Base-by-base conservation (phyloP, 2,797 vertebrate genomes). In the Myotis findleyi region DNA sequence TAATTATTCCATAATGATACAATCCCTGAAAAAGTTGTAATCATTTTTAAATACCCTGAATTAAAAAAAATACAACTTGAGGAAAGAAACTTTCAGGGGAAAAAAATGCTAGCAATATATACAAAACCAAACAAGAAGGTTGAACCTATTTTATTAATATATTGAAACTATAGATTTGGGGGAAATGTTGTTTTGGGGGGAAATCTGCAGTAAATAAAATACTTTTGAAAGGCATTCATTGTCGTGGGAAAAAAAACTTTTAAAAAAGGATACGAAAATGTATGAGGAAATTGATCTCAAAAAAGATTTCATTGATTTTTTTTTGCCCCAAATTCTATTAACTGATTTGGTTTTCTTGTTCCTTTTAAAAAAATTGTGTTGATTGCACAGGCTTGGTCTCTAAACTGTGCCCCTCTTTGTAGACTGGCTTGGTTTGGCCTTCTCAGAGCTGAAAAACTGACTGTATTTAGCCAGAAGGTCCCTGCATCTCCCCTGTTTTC, bases 21-120 rank as follows among this genome's bases (percentile, higher is more conserved):
- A 95, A 85, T 84, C 51, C 79, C 95, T 77, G n/a, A 91, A 93
- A 87, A 93, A 79, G 13, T 86, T 94, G 41, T 80, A 86, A 96
- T 95, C 20, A 68, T 79, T 95, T 93, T 47, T 44, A 92, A 94
- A 93, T 95, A 73, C 72, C n/a, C 38, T 93, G 33, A 79, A 82
- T 86, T 55, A 17, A 49, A 82, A 33, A 20, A 72, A 88, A 93
- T 69, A 53, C 33, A 89, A 81, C 23, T 77, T 92, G 90, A 25
- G 47, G 44, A 14, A 88, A 86, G 11, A 57, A 68, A 69, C 23
- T 93, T 85, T 92, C 27, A 73, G 38, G 5, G 5, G 44, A 68
- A 75, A 75, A 92, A 75, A 47, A 57, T 68, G 12, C 33, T 90
- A 87, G 41, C 44, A 85, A 76, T 93, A 80, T 95, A 30, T 97